Evolutionary conservation across 2,113 vertebrate genomes (phyloP).

Genomic region (Heteronetta atricapilla): DNA sequence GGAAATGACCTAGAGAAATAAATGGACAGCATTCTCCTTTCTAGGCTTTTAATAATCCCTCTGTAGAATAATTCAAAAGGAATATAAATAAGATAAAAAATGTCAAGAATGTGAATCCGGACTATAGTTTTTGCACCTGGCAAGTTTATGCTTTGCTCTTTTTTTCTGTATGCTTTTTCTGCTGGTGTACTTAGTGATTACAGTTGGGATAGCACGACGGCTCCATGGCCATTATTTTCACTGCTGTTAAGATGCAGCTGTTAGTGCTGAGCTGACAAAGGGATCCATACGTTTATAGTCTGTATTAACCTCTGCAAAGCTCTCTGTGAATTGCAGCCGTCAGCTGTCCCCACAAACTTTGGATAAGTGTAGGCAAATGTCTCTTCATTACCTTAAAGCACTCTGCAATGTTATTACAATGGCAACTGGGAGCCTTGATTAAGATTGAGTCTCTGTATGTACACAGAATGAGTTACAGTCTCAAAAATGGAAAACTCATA

Average conservation of each 20-base stretch:
- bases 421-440: neutral
- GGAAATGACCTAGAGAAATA: neutral
- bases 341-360: neutral
- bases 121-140: neutral
- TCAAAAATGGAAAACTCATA: neutral
- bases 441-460: neutral
- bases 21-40: neutral
- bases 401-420: neutral
- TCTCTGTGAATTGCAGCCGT: neutral
- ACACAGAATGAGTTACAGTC: neutral
- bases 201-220: neutral
- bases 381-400: neutral
- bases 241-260: neutral
- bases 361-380: neutral
- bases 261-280: neutral
- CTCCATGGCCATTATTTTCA: neutral
- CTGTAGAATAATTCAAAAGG: neutral
- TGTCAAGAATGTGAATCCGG: neutral
- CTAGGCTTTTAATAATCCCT: neutral
- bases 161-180: neutral
- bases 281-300: neutral
- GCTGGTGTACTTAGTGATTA: neutral
- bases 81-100: neutral
- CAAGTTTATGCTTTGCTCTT: neutral
- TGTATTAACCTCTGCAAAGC: neutral